Evolutionary conservation across 30 jellyfish, hydroid and myxozoan species (phyloP), one percentile per base, ranked within the genome.

Genomic region (Aurelia sp.): DNA sequence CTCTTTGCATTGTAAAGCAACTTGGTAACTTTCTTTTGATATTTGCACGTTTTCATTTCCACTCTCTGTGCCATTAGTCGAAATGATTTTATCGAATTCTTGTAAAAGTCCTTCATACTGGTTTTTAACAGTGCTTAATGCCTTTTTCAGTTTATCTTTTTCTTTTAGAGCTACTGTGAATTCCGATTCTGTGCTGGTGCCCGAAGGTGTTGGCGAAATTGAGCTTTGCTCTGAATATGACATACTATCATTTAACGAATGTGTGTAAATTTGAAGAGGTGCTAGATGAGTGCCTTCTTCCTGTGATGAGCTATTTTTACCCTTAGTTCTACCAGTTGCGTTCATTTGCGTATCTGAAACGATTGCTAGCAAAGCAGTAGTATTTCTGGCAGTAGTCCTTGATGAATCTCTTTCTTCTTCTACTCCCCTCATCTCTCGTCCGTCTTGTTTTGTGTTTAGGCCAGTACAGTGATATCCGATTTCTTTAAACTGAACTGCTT

Each of bases 71-170:
- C 88, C 73, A 20, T 84, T 80, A 37, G 19, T 71, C 37, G 80
- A 86, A 33, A 80, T 78, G 35, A 91, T 71, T 51, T 52, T 73
- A 41, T 91, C 97, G 37, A 91, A 85, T 62, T 85, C 91, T 11
- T 78, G 74, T 74, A 91, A 58, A 21, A 91, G 71, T 18, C 69
- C 97, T 21, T 84, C 96, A 50, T 85, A 91, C 81, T 85, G 92
- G 62, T 51, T 53, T 35, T 78, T 84, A 35, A 81, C 96, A 23
- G 83, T 69, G 20, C 52, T 51, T 41, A 91, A 68, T n/a, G 97
- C 87, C 63, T 22, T 60, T 27, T 78, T 74, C 23, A 87, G 71
- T 60, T 87, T 87, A 2, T 87, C 90, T 50, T 78, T 87, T 44
- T 87, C 96, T 52, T 78, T 70, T 50, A 87, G 23, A 8, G 96